Conservation (phyloP, 2,888 invertebrate genomes). For the Ormyrus pomaceus region DNA sequence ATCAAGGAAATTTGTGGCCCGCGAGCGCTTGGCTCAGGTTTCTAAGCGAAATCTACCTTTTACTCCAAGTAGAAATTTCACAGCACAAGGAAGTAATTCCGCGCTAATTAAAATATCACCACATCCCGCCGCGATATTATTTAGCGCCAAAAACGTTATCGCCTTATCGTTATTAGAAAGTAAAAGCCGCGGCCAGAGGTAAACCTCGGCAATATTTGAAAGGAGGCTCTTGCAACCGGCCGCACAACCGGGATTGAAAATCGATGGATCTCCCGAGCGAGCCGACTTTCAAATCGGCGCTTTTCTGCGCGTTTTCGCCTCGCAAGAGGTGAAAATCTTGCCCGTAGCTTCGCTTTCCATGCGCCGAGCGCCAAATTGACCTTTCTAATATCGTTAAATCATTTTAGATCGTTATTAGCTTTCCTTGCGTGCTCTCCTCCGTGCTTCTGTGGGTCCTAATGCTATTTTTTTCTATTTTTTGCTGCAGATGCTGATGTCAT, state of each 20-base stretch:
- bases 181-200: neutral
- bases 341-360: neutral
- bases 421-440: neutral
- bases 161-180: neutral
- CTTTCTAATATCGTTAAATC: neutral
- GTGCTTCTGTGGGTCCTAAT: neutral
- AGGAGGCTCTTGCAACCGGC: neutral
- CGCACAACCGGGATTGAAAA: slow-evolving; percentile 25
- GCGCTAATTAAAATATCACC: neutral
- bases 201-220: neutral
- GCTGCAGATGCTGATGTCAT: slow-evolving; percentile 35
- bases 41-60: too few relatives aligned
- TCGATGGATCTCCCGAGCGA: slow-evolving; percentile 14
- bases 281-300: slow-evolving; percentile 40
- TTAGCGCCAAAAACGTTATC: neutral
- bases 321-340: slow-evolving; percentile 24
- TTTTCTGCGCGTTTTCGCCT: slow-evolving; percentile 24
- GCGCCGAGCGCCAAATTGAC: neutral
- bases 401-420: neutral
- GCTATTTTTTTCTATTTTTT: neutral
- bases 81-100: neutral
- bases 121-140: neutral
- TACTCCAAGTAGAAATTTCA: too few relatives aligned
- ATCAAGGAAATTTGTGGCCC: too few relatives aligned
- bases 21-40: too few relatives aligned